Base-by-base conservation (phyloP, 2,113 vertebrate species). In the Siniperca chuatsi region DNA sequence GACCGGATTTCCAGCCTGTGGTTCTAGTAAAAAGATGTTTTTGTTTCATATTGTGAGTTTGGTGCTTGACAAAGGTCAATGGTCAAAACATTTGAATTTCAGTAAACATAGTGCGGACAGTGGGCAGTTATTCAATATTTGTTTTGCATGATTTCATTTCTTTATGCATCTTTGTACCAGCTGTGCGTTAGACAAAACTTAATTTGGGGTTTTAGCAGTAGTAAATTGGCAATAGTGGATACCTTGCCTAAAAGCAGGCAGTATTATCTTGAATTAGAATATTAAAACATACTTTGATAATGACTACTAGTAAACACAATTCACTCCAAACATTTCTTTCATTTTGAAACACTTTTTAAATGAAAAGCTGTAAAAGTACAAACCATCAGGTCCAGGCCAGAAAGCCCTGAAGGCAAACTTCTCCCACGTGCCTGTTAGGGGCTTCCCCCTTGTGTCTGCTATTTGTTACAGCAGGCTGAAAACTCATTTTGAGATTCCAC, bases 391-490 rank as follows among this genome's bases (percentile, higher is more conserved):
- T 40, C 37, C 37, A 29, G 29, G 29, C 35, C 35, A 0, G 35
- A 37, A 37, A 37, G 2, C 35, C 35, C 35, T 37, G 35, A 37
- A 6, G 35, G 35, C 35, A 37, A 37, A 37, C 35, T 4, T 37
- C 35, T 37, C 35, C 35, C 35, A 4, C 5, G 35, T 37, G 35
- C 35, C 29, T 29, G 29, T 29, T 29, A 29, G 35, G 35, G 35
- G 66, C 13, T 23, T 69, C 88, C 88, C 81, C 48, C 84, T 69
- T 75, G 73, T 92, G 86, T 71, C 61, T 73, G 23, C 42, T 64
- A 4, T 58, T 21, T 84, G 81, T 81, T n/a, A 88, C 69, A 61
- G 42, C 79, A 88, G 25, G 10, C 9, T 29, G 50, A 44, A 73
- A 42, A 54, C 20, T 5, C 12, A 1, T 11, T 11, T 54, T 4